Evolutionary conservation across 1,140 invertebrate species (phyloP), one percentile per base, ranked within the genome.

Genomic region (Listronotus bonariensis): DNA sequence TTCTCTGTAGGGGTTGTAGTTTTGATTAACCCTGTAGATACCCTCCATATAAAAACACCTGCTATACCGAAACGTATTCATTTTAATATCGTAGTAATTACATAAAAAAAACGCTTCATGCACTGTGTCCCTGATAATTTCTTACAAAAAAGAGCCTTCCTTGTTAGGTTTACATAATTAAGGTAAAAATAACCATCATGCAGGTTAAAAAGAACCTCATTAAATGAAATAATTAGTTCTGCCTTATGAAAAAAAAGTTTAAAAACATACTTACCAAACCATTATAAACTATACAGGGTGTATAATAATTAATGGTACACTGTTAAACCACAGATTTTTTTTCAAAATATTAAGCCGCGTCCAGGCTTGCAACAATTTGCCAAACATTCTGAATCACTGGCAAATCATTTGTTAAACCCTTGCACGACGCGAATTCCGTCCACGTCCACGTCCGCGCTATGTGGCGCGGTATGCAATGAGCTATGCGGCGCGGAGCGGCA

Each of bases 1-100:
- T 26, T 3, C 5, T 26, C 20, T 26, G 20, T 26, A 26, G 20
- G 20, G 20, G 5, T 26, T 26, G 20, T 36, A 36, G 2, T 45
- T 45, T 45, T 49, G 2, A 10, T 11, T 60, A 65, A 65, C 54
- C 63, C 63, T 65, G 63, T 65, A 65, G 63, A 65, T 60, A 41
- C 49, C 49, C 60, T 65, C 60, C 48, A 55, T 55, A 42, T 63
- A 53, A 60, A 58, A 26, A 54, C 14, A 38, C 34, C 48, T 68
- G 49, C 32, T 51, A 66, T 60, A 68, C 48, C 68, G 74, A 76
- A 74, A 76, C 77, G 76, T 78, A 77, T 78, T 77, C 74, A 76
- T 77, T 78, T 77, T 77, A 78, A 77, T 73, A 69, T 70, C 59
- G 52, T 43, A 26, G 36, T 49, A 34, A 17, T 53, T 15, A 40